Evolutionary conservation across 2,113 vertebrate genomes (phyloP), one percentile per base, ranked within the genome.

Genomic region (Meleagris gallopavo): DNA sequence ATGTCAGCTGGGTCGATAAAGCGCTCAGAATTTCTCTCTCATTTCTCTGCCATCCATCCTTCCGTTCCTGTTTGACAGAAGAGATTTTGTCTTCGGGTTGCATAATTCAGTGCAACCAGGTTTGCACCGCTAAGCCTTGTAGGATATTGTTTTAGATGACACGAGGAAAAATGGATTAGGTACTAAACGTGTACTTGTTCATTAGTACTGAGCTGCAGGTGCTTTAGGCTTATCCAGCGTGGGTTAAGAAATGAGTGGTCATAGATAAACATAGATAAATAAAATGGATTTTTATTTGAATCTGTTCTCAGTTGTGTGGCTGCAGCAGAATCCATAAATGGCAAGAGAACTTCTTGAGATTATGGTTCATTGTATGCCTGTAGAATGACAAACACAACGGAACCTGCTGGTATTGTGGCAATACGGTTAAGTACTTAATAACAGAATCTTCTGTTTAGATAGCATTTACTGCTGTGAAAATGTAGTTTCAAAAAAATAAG

Each of bases 21-120:
- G 65, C 89, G 48, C 62, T 95, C 80, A 38, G 73, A 36, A 25
- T 57, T 87, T 77, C 85, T 82, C 88, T 93, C 91, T 75, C 48
- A 7, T 91, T 87, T 46, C 17, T 29, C 66, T 61, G n/a, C 82
- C 85, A 55, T 88, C 86, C 78, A 1, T 83, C 90, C 89, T 86
- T 45, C 81, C 66, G 18, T 76, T 55, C 72, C 58, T 86, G 89
- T 86, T 9, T 54, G 61, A 64, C 34, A 70, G 60, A 69, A n/a
- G 52, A 55, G 64, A 10, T 74, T 95, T 89, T 84, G 11, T 88
- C 89, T 88, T 48, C 27, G 11, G 71, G 46, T 66, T 12, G 11
- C 64, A 29, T 16, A 57, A 72, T 41, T 66, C 82, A 88, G 9
- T 2, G 40, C 45, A 19, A n/a, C 38, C 72, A 46, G 41, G 43